These are phyloP conservation scores for Anser brachyrhynchus DNA, from an alignment of 2,113 vertebrate species.

Conservation along the genomic window DNA sequence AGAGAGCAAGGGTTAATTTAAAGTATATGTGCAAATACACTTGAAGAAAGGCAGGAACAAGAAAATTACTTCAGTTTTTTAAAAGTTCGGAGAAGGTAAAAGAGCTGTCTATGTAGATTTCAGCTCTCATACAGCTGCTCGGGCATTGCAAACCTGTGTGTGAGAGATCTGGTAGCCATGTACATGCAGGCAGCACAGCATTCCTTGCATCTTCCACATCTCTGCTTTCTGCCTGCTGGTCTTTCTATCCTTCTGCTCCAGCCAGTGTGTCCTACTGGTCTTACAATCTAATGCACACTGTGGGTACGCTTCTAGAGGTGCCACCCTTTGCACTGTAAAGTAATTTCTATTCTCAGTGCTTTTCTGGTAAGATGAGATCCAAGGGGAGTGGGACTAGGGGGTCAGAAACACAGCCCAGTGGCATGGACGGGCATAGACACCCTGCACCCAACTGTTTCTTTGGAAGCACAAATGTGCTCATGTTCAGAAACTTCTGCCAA, in stretches of 20 bases:
- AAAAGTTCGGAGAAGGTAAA: neutral
- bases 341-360: neutral
- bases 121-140: neutral
- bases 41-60: neutral
- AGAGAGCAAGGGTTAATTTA: neutral
- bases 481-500: neutral
- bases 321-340: neutral
- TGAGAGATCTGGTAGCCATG: fast-evolving
- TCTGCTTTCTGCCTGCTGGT: neutral
- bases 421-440: fast-evolving
- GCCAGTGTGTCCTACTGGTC: neutral
- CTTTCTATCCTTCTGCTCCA: neutral
- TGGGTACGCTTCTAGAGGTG: neutral
- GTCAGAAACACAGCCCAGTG: neutral
- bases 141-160: fast-evolving
- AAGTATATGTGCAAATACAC: neutral
- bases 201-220: fast-evolving
- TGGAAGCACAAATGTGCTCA: neutral
- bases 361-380: neutral
- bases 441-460: neutral
- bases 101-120: neutral
- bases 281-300: neutral
- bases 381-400: neutral
- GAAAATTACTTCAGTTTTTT: neutral
- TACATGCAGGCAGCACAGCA: fast-evolving